phyloP scores from a whole-genome alignment of 2,113 vertebrate species.

The Albula glossodonta region DNA sequence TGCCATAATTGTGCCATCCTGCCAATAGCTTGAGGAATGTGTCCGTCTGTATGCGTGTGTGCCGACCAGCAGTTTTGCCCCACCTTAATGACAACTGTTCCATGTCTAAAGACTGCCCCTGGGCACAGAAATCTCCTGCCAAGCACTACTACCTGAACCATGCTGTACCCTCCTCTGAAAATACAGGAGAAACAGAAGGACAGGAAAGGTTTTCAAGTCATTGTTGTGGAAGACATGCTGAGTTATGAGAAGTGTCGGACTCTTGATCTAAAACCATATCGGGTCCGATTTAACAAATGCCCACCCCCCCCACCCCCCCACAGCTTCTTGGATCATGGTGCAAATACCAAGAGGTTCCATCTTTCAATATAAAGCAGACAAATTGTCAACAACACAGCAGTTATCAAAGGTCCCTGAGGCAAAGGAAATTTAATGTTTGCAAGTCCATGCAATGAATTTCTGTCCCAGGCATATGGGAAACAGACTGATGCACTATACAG shows the following conservation, averaged over 20 bases:
- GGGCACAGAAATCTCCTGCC: slow-evolving; percentile 37
- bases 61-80: slow-evolving; percentile 45
- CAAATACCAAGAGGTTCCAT: not conserved
- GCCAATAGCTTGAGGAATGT: slow-evolving; percentile 41
- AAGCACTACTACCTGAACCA: not conserved
- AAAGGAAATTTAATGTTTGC: not conserved
- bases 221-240: not conserved
- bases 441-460: slow-evolving; percentile 72
- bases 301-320: not conserved
- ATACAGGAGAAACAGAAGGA: no score
- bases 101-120: slow-evolving; percentile 32
- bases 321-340: not conserved
- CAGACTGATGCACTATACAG: not conserved
- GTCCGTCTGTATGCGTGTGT: slow-evolving; percentile 42
- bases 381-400: not conserved
- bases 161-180: not conserved
- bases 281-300: not conserved
- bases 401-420: not conserved
- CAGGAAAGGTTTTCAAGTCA: slow-evolving; percentile 39
- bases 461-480: slow-evolving; percentile 57
- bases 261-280: not conserved
- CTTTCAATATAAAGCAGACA: not conserved
- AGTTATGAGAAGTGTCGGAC: no score
- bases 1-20: slow-evolving; percentile 56
- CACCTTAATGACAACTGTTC: slow-evolving; percentile 47